Evolutionary conservation across 2,797 vertebrate genomes (phyloP).

Genomic region (Tragelaphus eurycerus): DNA sequence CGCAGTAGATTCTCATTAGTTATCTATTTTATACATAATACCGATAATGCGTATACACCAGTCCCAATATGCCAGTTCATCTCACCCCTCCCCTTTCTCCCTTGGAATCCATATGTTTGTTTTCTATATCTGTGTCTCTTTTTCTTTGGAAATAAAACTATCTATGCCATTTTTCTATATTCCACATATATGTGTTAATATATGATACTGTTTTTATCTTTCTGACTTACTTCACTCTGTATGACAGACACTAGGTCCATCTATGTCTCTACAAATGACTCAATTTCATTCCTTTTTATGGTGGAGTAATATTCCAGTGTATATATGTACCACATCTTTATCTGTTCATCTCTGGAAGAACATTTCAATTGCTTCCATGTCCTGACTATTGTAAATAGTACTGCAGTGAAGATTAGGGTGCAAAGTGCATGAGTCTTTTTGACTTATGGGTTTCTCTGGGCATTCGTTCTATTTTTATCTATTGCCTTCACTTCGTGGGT

Average conservation of each 20-base stretch:
- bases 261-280: neutral
- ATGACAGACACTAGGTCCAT: neutral
- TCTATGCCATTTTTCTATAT: neutral
- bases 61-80: fast-evolving
- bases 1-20: neutral
- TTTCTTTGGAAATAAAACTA: neutral
- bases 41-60: neutral
- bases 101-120: neutral
- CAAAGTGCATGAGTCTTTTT: neutral
- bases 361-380: neutral
- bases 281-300: neutral
- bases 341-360: neutral
- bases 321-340: neutral
- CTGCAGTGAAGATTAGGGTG: neutral
- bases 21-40: neutral
- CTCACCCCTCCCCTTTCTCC: neutral
- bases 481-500: neutral
- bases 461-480: fast-evolving
- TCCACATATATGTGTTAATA: neutral
- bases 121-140: neutral
- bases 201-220: neutral
- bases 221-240: neutral
- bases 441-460: neutral
- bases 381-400: neutral
- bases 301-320: neutral